phyloP scores from a whole-genome alignment of 2,797 vertebrate genomes.

The Spinibarbus caldwelli region DNA sequence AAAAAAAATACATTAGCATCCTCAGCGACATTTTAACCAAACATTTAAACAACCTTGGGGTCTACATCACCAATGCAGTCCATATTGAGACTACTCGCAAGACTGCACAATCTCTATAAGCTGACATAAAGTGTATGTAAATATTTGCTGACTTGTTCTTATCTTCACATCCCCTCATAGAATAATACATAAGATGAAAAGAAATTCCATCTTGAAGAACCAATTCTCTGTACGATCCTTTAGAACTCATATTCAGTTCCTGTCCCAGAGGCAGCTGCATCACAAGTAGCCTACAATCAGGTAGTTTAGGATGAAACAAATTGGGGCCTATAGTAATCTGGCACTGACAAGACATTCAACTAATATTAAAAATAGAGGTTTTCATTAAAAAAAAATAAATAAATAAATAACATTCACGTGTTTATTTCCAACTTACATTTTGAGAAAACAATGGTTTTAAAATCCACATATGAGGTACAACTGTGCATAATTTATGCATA shows the following conservation, averaged over 20 bases:
- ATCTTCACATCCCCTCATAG: conserved; percentile 34
- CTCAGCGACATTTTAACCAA: conserved; percentile 11
- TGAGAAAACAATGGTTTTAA: too few relatives aligned
- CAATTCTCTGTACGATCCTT: conserved; percentile 5
- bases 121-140: conserved; percentile 31
- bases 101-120: conserved; percentile 22
- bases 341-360: neutral
- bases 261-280: neutral
- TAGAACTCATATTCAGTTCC: conserved; percentile 1
- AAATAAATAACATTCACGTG: too few relatives aligned
- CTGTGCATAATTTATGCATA: too few relatives aligned
- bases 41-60: conserved; percentile 35
- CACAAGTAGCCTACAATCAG: neutral
- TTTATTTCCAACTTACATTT: too few relatives aligned
- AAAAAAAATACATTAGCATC: conserved; percentile 41
- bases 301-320: neutral
- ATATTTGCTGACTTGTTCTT: conserved; percentile 50
- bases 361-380: too few relatives aligned
- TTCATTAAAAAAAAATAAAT: too few relatives aligned
- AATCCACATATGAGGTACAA: too few relatives aligned
- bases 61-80: conserved; percentile 37
- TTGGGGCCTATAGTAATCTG: neutral
- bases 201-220: conserved; percentile 16
- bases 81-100: conserved; percentile 31
- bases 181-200: conserved; percentile 48